Conservation (phyloP, 2,888 invertebrate species). For the Caenorhabditis doughertyi region DNA sequence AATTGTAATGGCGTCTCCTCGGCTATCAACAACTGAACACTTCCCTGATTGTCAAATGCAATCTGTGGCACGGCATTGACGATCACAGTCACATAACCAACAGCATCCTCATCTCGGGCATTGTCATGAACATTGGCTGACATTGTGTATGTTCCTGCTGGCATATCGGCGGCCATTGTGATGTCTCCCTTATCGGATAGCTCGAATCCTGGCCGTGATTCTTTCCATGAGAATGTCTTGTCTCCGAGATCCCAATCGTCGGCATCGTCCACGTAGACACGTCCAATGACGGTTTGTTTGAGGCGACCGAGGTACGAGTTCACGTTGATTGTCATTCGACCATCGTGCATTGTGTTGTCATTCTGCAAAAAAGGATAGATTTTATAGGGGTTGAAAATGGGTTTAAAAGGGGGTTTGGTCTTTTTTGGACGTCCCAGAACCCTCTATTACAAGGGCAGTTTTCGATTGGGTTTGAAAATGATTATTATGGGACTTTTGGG, state of each 20-base stretch:
- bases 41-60: slow-evolving; percentile 70
- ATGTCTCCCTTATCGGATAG: slow-evolving; percentile 86
- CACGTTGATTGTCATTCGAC: slow-evolving; percentile 95
- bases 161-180: slow-evolving; percentile 94
- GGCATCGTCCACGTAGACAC: slow-evolving; percentile 96
- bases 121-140: slow-evolving; percentile 84
- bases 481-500: too few species aligned
- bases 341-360: slow-evolving; percentile 98
- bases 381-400: too few species aligned
- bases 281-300: slow-evolving; percentile 93
- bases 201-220: slow-evolving; percentile 85
- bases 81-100: slow-evolving; percentile 95
- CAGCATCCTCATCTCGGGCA: slow-evolving; percentile 95
- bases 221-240: slow-evolving; percentile 93
- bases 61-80: slow-evolving; percentile 93
- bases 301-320: slow-evolving; percentile 96
- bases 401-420: too few species aligned
- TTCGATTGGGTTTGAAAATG: too few species aligned
- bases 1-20: slow-evolving; percentile 70
- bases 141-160: slow-evolving; percentile 89
- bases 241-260: slow-evolving; percentile 99
- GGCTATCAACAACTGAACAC: slow-evolving; percentile 76
- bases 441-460: too few species aligned
- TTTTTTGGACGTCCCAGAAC: too few species aligned
- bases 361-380: slow-evolving; percentile 86